Conservation (phyloP, 2,797 vertebrate genomes). For the Epinephelus coioides region DNA sequence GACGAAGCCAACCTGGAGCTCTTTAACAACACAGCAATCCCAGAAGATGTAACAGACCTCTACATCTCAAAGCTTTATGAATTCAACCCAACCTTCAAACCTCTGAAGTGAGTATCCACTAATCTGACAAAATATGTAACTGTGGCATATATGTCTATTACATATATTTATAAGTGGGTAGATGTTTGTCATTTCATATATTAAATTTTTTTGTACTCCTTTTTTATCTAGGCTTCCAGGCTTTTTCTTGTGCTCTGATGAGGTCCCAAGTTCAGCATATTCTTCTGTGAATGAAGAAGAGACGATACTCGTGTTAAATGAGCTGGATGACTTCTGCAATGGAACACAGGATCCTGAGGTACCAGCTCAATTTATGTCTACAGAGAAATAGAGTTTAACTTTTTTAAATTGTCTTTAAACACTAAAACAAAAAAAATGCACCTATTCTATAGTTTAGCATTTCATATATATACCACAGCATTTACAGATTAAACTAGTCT, state of each 20-base stretch:
- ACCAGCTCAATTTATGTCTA: not conserved
- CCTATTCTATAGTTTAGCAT: too few relatives aligned
- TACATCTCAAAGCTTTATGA: conserved; percentile 72
- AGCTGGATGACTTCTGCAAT: conserved; percentile 65
- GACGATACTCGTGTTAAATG: conserved; percentile 46
- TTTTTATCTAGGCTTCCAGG: conserved; percentile 71
- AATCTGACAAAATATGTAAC: not conserved
- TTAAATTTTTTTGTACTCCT: not conserved
- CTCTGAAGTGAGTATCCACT: conserved; percentile 56
- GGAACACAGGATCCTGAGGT: conserved; percentile 68
- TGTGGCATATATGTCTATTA: not conserved
- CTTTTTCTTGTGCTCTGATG: conserved; percentile 66
- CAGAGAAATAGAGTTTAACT: not conserved
- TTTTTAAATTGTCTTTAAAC: not conserved
- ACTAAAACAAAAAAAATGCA: too few relatives aligned
- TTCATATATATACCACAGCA: not conserved
- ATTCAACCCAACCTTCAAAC: conserved; percentile 61
- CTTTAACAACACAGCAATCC: conserved; percentile 68
- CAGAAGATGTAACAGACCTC: conserved; percentile 55
- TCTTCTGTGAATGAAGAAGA: conserved; percentile 46
- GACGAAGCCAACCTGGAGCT: conserved; percentile 79
- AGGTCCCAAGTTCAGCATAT: conserved; percentile 65
- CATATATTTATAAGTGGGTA: not conserved
- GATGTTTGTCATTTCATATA: not conserved
- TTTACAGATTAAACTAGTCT: not conserved